A percentile compares a stretch with the other conserved stretches of the same genome.
Evolutionary conservation across 2,113 vertebrate genomes (phyloP).

Genomic region (Saccopteryx leptura): DNA sequence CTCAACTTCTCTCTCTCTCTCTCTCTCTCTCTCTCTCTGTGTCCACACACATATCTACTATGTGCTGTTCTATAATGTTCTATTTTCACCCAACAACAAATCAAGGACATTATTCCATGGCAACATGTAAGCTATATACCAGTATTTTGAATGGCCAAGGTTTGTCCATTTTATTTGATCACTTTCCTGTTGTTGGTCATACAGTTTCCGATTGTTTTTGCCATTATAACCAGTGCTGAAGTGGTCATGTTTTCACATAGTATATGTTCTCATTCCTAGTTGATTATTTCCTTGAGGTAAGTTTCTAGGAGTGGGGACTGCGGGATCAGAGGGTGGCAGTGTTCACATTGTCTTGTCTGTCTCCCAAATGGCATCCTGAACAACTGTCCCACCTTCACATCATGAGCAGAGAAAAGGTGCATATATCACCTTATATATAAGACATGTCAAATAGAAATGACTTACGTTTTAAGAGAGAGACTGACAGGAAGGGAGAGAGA

Average conservation of each 20-base stretch:
- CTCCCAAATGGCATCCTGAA: background rate
- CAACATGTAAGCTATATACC: accelerated
- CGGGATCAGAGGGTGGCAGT: accelerated
- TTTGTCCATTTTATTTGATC: background rate
- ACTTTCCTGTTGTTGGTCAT: background rate
- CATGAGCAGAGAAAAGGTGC: too few relatives aligned
- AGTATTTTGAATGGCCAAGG: background rate
- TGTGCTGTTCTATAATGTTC: accelerated
- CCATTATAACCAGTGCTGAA: background rate
- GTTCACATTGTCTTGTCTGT: background rate
- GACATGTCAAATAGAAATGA: background rate
- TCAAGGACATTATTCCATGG: background rate
- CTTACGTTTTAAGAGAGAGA: too few relatives aligned
- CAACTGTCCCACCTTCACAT: background rate
- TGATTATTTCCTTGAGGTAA: background rate
- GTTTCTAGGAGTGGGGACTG: background rate
- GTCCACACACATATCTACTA: accelerated
- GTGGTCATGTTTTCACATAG: background rate
- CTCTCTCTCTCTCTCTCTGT: too few relatives aligned
- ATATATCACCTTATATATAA: too few relatives aligned
- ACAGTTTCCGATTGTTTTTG: background rate
- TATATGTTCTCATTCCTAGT: background rate
- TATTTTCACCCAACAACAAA: background rate
- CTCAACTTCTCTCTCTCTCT: accelerated
- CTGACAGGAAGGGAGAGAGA: too few relatives aligned